These are phyloP conservation scores for cattle (Bos taurus) DNA, from an alignment of 2,113 vertebrate genomes.

Conservation along the genomic window ARS-UCD2.0 NC_037336.1:94259501-94260000, in stretches of 20 bases:
- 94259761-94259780: constrained; percentile 89
- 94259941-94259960: constrained; percentile 79
- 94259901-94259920: constrained; percentile 97
- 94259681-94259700: constrained; percentile 23
- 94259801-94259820: constrained; percentile 99
- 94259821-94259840: constrained; percentile 99
- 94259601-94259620: constrained; percentile 33
- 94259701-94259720: not conserved
- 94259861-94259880: constrained; percentile 98
- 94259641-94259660: constrained; percentile 34
- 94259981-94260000: constrained; percentile 71
- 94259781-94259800: constrained; percentile 99
- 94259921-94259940: constrained; percentile 86
- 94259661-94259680: constrained; percentile 43
- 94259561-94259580: not conserved
- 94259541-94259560: not conserved
- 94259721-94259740: constrained; percentile 74
- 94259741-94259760: constrained; percentile 76
- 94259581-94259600: constrained; percentile 46
- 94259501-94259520: not conserved
- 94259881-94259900: constrained; percentile 99
- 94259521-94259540: not conserved
- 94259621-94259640: not conserved
- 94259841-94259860: constrained; percentile 99
- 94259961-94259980: constrained; percentile 76